A percentile compares a stretch with the other conserved stretches of the same genome.
Evolutionary conservation across 2,888 invertebrate species (phyloP).

Genomic region (Coleophora flavipennella): DNA sequence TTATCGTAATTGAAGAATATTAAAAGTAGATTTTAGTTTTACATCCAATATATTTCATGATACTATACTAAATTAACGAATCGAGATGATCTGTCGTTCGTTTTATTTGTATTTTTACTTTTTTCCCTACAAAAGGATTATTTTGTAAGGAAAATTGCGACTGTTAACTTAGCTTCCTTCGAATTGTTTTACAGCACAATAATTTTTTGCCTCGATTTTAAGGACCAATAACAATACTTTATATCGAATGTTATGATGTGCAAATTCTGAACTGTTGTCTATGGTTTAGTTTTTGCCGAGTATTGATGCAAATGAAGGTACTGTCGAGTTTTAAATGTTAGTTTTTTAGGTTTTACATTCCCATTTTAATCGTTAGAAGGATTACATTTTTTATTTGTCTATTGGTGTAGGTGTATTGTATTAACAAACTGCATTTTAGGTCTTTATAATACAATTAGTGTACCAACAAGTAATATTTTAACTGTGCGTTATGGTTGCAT

Average conservation of each 20-base stretch:
- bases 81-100: constrained; percentile 19
- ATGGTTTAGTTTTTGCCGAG: not conserved
- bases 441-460: too few relatives aligned
- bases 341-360: constrained; percentile 45
- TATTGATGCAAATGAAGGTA: constrained; percentile 22
- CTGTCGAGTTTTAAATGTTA: constrained; percentile 17
- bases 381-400: constrained; percentile 21
- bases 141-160: constrained; percentile 16
- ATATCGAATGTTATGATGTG: constrained; percentile 18
- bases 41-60: constrained; percentile 34
- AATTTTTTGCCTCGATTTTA: constrained; percentile 15
- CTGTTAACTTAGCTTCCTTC: constrained; percentile 14
- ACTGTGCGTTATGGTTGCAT: too few relatives aligned
- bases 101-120: constrained; percentile 22
- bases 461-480: too few relatives aligned
- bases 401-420: constrained; percentile 16
- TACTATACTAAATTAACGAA: constrained; percentile 14
- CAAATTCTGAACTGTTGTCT: constrained; percentile 10
- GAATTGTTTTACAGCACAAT: constrained; percentile 20
- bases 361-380: constrained; percentile 30
- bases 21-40: constrained; percentile 44
- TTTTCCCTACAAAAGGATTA: not conserved
- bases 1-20: constrained; percentile 23
- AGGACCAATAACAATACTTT: constrained; percentile 24
- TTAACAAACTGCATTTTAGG: constrained; percentile 11